Evolutionary conservation across 2,888 invertebrate genomes (phyloP).

Genomic region (Macrophya annulata): DNA sequence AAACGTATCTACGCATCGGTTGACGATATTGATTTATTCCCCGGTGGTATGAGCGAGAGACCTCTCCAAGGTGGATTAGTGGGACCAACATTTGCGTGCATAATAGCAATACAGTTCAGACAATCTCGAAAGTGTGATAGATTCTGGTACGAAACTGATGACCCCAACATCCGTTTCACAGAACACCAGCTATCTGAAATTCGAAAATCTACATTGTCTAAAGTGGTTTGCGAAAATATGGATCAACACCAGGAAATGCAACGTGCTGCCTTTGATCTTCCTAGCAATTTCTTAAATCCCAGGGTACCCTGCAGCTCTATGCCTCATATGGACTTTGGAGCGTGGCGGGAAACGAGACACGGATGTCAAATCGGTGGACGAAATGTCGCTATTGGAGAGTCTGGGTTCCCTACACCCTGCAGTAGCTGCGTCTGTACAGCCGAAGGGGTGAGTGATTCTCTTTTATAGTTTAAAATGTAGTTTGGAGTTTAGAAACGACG

Average conservation of each 20-base stretch:
- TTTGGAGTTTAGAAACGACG: not conserved
- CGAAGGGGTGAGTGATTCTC: slow-evolving; percentile 87
- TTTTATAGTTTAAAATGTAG: not conserved
- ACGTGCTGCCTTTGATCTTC: slow-evolving; percentile 93
- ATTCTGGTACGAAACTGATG: slow-evolving; percentile 97
- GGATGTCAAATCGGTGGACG: slow-evolving; percentile 92
- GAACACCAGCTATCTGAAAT: slow-evolving; percentile 94
- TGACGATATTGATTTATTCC: slow-evolving; percentile 98
- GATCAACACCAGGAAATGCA: slow-evolving; percentile 93
- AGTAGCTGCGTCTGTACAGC: slow-evolving; percentile 93
- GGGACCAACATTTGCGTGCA: slow-evolving; percentile 96
- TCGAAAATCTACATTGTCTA: slow-evolving; percentile 91
- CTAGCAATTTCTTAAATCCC: slow-evolving; percentile 95
- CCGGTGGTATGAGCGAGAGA: slow-evolving; percentile 95
- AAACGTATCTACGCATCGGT: slow-evolving; percentile 93
- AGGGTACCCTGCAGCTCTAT: slow-evolving; percentile 91
- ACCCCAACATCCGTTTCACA: slow-evolving; percentile 89
- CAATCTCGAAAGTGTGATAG: slow-evolving; percentile 96
- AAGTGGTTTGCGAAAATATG: slow-evolving; percentile 94
- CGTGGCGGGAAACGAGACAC: slow-evolving; percentile 91
- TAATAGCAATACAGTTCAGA: slow-evolving; percentile 96
- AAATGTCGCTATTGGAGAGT: slow-evolving; percentile 90
- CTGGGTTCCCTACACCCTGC: slow-evolving; percentile 94
- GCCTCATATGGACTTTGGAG: slow-evolving; percentile 90
- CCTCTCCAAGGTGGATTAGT: slow-evolving; percentile 95